phyloP scores from a whole-genome alignment of 2,888 invertebrate genomes.

The Rugalucina vietnamica region DNA sequence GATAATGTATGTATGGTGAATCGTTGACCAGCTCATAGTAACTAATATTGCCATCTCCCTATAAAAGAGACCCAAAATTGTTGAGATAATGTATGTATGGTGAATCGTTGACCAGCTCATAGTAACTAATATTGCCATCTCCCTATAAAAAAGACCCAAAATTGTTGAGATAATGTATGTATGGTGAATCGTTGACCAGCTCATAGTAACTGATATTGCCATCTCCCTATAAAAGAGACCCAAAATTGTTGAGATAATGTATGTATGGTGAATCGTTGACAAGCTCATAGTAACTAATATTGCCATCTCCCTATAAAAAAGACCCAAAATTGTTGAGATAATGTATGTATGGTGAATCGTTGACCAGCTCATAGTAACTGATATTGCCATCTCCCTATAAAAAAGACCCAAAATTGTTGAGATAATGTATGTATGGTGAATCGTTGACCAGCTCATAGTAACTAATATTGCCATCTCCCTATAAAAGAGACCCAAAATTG shows the following conservation, averaged over 20 bases:
- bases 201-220: conserved; percentile 98
- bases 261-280: conserved; percentile 97
- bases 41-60: conserved; percentile 98
- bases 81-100: conserved; percentile 98
- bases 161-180: conserved; percentile 98
- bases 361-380: conserved; percentile 96
- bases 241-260: conserved; percentile 98
- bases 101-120: conserved; percentile 95
- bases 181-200: conserved; percentile 96
- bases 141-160: conserved; percentile 88
- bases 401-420: conserved; percentile 93
- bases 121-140: conserved; percentile 98
- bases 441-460: conserved; percentile 97
- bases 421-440: conserved; percentile 97
- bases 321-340: conserved; percentile 99
- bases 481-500: too few species aligned
- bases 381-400: conserved; percentile 96
- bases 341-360: conserved; percentile 97
- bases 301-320: conserved; percentile 92
- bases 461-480: conserved; percentile 98
- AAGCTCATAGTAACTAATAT: conserved; percentile 97
- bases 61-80: too few species aligned
- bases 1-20: conserved; percentile 97
- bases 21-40: conserved; percentile 97
- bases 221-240: conserved; percentile 92